A percentile compares a stretch with the other conserved stretches of the same genome.
These are phyloP conservation scores for Panagrolaimus sp. DNA, from an alignment of 1,140 invertebrate genomes.

Conservation along the genomic window DNA sequence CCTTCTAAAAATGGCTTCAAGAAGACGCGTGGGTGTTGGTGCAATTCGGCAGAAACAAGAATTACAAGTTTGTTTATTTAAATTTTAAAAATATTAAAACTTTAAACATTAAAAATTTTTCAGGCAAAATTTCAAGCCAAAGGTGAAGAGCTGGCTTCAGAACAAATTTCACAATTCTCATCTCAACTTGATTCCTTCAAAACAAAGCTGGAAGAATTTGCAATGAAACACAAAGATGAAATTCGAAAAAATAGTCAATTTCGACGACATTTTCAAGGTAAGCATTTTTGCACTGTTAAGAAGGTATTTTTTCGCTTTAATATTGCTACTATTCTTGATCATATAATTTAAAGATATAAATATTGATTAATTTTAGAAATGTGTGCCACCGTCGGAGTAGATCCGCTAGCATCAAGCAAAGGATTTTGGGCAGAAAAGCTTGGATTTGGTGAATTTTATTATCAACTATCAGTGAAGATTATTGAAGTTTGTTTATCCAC, in stretches of 20 bases:
- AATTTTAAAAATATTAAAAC: not conserved
- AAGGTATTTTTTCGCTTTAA: no score
- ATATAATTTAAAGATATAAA: no score
- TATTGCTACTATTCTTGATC: no score
- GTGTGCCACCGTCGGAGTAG: conserved; percentile 97
- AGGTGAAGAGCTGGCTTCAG: conserved; percentile 85
- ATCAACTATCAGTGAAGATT: conserved; percentile 92
- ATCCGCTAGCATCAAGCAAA: conserved; percentile 77
- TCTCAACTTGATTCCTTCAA: conserved; percentile 89
- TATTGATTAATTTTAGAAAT: no score
- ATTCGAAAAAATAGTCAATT: conserved; percentile 67
- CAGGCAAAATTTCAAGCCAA: conserved; percentile 89
- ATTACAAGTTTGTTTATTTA: conserved; percentile 31
- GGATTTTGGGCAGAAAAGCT: conserved; percentile 93
- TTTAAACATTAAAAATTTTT: conserved; percentile 14
- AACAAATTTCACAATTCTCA: conserved; percentile 81
- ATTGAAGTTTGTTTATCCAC: conserved; percentile 93
- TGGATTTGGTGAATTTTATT: conserved; percentile 98
- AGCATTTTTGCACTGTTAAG: no score
- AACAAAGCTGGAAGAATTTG: conserved; percentile 89
- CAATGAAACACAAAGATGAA: conserved; percentile 72
- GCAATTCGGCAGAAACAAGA: conserved; percentile 85
- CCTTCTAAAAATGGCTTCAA: conserved; percentile 60
- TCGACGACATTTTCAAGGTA: conserved; percentile 86
- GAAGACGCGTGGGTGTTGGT: conserved; percentile 76